Percentiles rank a stretch among this genome's conserved stretches.
These are phyloP conservation scores for Zoanthus solanderi DNA, from an alignment of 92 coral and sea anemone species.

Conservation along the genomic window DNA sequence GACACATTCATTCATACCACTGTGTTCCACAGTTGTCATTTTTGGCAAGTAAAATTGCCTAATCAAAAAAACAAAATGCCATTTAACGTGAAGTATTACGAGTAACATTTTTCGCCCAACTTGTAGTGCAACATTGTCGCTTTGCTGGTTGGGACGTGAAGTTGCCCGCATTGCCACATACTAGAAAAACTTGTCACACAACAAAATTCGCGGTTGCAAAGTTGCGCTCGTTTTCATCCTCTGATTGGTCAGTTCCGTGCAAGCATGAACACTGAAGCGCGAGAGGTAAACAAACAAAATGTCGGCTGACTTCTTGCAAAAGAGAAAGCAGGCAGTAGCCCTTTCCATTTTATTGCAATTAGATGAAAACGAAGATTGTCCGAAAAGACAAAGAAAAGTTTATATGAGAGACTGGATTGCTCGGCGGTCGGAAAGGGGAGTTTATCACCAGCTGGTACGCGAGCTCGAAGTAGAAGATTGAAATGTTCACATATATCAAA, in stretches of 20 bases:
- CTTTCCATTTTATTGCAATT: slow-evolving; percentile 10
- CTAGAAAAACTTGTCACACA: neutral
- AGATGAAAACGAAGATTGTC: slow-evolving; percentile 20
- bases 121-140: slow-evolving; percentile 11
- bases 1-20: no score
- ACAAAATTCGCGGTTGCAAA: neutral
- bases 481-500: slow-evolving; percentile 16
- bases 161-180: neutral
- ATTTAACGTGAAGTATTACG: neutral
- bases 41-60: no score
- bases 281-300: slow-evolving; percentile 44
- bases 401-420: slow-evolving; percentile 41
- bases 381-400: slow-evolving; percentile 26
- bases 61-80: no score
- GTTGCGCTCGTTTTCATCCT: slow-evolving; percentile 9
- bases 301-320: slow-evolving; percentile 26
- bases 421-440: slow-evolving; percentile 21
- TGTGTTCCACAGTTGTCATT: no score
- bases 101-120: neutral
- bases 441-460: slow-evolving; percentile 56
- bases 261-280: slow-evolving; percentile 8
- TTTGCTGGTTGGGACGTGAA: slow-evolving; percentile 5
- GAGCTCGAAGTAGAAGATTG: slow-evolving; percentile 60
- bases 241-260: neutral
- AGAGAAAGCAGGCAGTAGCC: slow-evolving; percentile 50